These are phyloP conservation scores for Grallaria varia DNA, from an alignment of 2,113 vertebrate genomes.

Conservation along the genomic window DNA sequence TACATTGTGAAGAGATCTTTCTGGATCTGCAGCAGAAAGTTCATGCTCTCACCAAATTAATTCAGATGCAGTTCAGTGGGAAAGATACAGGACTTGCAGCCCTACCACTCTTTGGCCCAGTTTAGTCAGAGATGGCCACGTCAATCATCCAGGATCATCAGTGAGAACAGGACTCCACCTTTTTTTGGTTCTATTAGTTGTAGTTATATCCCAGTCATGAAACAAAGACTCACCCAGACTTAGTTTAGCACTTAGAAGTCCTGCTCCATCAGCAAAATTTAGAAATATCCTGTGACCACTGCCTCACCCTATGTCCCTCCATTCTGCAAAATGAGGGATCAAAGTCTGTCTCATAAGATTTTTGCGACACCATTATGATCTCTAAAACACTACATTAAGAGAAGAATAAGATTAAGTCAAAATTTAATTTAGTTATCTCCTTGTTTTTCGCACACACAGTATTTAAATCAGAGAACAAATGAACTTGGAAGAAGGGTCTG, in stretches of 20 bases:
- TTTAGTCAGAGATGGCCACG: not conserved
- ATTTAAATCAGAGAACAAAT: not conserved
- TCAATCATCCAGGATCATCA: not conserved
- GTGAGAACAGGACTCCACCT: not conserved
- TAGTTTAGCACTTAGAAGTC: not conserved
- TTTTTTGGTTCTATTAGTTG: not conserved
- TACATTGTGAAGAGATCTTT: not conserved
- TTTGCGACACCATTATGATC: not conserved
- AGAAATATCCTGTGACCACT: not conserved
- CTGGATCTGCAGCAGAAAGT: not conserved
- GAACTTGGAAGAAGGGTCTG: not conserved
- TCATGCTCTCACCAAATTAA: not conserved
- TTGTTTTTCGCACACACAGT: not conserved
- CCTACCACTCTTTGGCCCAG: not conserved
- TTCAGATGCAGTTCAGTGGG: not conserved
- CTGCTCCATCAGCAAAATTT: not conserved
- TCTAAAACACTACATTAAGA: not conserved
- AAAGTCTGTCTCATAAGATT: not conserved
- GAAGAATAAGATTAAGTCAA: not conserved
- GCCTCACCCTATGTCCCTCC: not conserved
- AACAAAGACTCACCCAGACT: not conserved
- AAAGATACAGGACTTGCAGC: accelerated
- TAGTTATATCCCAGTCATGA: not conserved
- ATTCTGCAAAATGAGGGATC: not conserved
- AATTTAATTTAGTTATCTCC: not conserved